Base-by-base conservation (phyloP, 2,888 invertebrate species). In the Nomada lathburiana region DNA sequence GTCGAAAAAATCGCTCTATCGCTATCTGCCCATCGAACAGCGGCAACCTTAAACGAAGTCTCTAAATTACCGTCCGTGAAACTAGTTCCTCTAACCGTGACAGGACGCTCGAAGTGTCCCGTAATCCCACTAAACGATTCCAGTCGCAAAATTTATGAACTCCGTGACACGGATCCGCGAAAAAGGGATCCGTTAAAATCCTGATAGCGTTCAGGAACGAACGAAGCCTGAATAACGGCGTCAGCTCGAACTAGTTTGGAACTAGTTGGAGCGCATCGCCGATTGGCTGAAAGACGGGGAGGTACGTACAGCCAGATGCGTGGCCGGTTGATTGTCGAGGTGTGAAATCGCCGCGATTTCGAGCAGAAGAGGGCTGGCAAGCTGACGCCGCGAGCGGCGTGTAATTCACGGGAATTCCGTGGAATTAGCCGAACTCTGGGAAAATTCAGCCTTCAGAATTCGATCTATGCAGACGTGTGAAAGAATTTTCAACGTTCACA, bases 221-320 rank as follows among this genome's bases (percentile, higher is more conserved):
- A 81, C 80, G 86, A 82, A 82, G 78, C 65, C 75, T 76, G 75
- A 87, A 88, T 84, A 86, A 88, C 88, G 88, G 80, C 79, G 88
- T 85, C 87, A 86, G 88, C 86, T 75, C 68, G 72, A 85, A 88
- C 86, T 89, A 85, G 89, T 88, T 90, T 69, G 62, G 18, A 89
- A 89, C 89, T 87, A 89, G 87, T 89, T 88, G 84, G 82, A 76
- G 75, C 72, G 86, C 72, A 82, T 82, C 75, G 86, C 59, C 84
- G 88, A 90, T 88, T 86, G 90, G 83, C 69, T 73, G 73, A 88
- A 88, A 85, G 86, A 76, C 75, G 64, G 13, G 57, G 4, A 5
- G 57, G 57, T 23, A 4, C 23, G 23, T 11, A 20, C 57, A 26
- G 65, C 36, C 59, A 62, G 70, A 69, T 52, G 80, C 78, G 74